Evolutionary conservation across 1,140 invertebrate genomes (phyloP), one percentile per base, ranked within the genome.

Genomic region (Neuroterus valhalla): DNA sequence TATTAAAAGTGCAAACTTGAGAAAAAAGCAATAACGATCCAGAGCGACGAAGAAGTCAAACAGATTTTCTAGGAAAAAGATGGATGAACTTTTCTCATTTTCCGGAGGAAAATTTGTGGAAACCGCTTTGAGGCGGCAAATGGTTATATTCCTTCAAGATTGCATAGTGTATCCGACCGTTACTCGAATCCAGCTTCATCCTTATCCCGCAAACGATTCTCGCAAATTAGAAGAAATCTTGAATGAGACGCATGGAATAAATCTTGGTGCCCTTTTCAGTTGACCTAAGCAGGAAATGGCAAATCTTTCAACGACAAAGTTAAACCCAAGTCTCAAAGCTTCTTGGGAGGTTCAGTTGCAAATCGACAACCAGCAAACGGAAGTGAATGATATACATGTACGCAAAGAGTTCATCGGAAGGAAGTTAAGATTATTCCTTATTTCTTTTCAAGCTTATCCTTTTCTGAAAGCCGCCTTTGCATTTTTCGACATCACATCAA

Each of bases 241-340:
- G 31, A 38, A 38, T 38, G 69, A 80, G 77, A 83, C 70, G 66
- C 71, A 62, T 23, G 71, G 42, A 55, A 2, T 19, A 44, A 67
- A 75, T 77, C 74, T 62, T 66, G 70, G 52, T 23, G 15, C 68
- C 72, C 77, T 84, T 84, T 86, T 48, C 72, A 71, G 76, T 81
- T 85, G 82, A 85, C 73, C 84, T 84, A 79, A 85, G 80, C 82
- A 85, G 83, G 85, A 86, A 85, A 83, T 85, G 78, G 77, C 71
- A 75, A 78, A 78, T 84, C 81, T 79, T 74, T 26, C 69, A 50
- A 67, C 42, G 43, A 48, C 62, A 38, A 14, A 48, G 71, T 72
- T 38, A 14, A 48, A 68, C 70, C 73, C 43, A 74, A 75, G 38
- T 48, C 78, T 48, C 19, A 72, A 71, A 72, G 48, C 66, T 77